A percentile compares a stretch with the other conserved stretches of the same genome.
phyloP scores from a whole-genome alignment of 2,113 vertebrate genomes.

The Silurus meridionalis region DNA sequence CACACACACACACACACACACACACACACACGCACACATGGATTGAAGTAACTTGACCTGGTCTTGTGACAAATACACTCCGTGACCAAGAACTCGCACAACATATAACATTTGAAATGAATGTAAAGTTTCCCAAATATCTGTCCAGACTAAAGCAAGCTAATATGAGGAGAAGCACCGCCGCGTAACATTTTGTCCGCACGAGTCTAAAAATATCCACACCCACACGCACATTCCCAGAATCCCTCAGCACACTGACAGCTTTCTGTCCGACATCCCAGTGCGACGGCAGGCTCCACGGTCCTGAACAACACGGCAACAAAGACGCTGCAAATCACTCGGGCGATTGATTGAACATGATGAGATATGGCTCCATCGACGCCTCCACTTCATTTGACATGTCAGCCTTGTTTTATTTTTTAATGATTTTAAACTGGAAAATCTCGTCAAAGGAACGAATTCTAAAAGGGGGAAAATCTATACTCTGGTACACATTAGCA shows the following conservation, averaged over 20 bases:
- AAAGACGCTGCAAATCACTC: constrained; percentile 28
- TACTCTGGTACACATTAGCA: no score
- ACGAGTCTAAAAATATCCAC: background rate
- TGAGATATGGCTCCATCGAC: background rate
- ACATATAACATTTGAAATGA: background rate
- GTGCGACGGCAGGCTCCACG: constrained; percentile 36
- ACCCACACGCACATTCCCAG: constrained; percentile 2
- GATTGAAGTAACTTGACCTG: background rate
- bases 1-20: background rate
- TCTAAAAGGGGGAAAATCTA: no score
- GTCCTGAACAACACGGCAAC: background rate
- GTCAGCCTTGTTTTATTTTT: no score
- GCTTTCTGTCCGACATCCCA: constrained; percentile 7
- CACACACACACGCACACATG: background rate
- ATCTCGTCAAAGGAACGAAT: no score
- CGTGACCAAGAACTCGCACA: background rate
- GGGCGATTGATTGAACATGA: background rate
- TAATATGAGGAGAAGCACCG: background rate
- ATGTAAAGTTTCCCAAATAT: background rate
- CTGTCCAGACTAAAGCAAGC: background rate
- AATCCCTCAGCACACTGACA: constrained; percentile 27
- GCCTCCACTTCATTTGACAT: background rate
- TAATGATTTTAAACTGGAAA: no score
- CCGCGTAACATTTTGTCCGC: background rate
- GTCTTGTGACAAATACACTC: background rate